Evolutionary conservation across 2,888 invertebrate species (phyloP), one percentile per base, ranked within the genome.

Genomic region (Gymnocheta viridis): DNA sequence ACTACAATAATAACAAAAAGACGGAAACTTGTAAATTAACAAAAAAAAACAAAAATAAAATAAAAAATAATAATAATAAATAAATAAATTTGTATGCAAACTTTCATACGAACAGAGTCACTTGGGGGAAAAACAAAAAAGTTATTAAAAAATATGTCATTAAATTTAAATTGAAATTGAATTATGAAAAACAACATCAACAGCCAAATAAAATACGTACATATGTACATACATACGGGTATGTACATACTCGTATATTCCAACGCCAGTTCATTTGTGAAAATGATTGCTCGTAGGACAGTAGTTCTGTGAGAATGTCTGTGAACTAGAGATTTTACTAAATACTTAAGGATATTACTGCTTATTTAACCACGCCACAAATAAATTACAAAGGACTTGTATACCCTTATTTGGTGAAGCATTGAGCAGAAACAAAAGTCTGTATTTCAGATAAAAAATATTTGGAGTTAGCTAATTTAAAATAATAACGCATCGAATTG

Each of bases 11-110:
- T 56, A 77, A 62, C 49, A 80, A 56, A 54, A 67, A 72, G 58
- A 69, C 38, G 51, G 60, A 80, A 80, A 72, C 70, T 67, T 83
- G 76, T 80, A 83, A 80, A 83, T 83, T 83, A 80, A 83, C 78
- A 70, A 35, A 69, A 72, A 78, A 12, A 77, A 35, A 49, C n/a
- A n/a, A n/a, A n/a, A n/a, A n/a, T n/a, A 73, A 7, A 44, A 32
- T 5, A 4, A 32, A 32, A 5, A 44, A 72, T 7, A 29, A 32
- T 24, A 51, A 14, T 44, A 12, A 49, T 49, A 27, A 51, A 27
- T 0, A 60, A 60, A 70, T 38, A 47, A 54, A 66, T 56, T 41
- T 35, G 44, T 7, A 54, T 14, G 49, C 54, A 73, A 38, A 41
- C 44, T 5, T 22, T 29, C 44, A 44, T 22, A 47, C 41, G 44